phyloP scores from a whole-genome alignment of 2,888 invertebrate species.

The Phyllotreta striolata region DNA sequence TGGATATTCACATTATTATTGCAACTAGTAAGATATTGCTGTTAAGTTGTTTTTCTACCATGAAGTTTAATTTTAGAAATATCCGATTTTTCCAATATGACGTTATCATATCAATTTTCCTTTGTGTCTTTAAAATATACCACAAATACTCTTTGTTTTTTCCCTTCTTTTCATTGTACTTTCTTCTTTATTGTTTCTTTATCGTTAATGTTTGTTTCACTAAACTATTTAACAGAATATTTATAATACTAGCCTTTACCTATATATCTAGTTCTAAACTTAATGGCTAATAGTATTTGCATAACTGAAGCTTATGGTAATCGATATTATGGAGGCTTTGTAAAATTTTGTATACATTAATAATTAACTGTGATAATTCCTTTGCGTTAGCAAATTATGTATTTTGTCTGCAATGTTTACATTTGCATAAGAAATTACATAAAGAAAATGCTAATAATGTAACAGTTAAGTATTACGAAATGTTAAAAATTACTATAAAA shows the following conservation, averaged over 20 bases:
- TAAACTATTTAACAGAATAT: too few species aligned
- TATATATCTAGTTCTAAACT: not conserved
- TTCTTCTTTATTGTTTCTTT: too few species aligned
- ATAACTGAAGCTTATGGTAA: conserved; percentile 15
- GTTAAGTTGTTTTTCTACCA: too few species aligned
- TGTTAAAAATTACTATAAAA: conserved; percentile 16
- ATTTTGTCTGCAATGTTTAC: conserved; percentile 2
- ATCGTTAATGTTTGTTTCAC: too few species aligned
- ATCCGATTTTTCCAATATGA: too few species aligned
- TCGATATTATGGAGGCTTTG: not conserved
- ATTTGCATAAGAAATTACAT: conserved; percentile 15
- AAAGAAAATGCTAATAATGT: conserved; percentile 12
- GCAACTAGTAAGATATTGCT: too few species aligned
- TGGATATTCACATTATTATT: too few species aligned
- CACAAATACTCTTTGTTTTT: too few species aligned
- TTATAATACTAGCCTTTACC: not conserved
- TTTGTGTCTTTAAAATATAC: too few species aligned
- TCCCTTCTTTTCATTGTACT: too few species aligned
- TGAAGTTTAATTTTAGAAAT: too few species aligned
- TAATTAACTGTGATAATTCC: conserved; percentile 13
- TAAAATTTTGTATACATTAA: conserved; percentile 11
- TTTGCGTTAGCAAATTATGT: conserved; percentile 12
- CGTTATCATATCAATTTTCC: too few species aligned
- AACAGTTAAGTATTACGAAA: conserved; percentile 19
- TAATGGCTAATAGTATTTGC: conserved; percentile 1